These are phyloP conservation scores for Pherbina coryleti DNA, from an alignment of 2,888 invertebrate genomes.

Conservation along the genomic window DNA sequence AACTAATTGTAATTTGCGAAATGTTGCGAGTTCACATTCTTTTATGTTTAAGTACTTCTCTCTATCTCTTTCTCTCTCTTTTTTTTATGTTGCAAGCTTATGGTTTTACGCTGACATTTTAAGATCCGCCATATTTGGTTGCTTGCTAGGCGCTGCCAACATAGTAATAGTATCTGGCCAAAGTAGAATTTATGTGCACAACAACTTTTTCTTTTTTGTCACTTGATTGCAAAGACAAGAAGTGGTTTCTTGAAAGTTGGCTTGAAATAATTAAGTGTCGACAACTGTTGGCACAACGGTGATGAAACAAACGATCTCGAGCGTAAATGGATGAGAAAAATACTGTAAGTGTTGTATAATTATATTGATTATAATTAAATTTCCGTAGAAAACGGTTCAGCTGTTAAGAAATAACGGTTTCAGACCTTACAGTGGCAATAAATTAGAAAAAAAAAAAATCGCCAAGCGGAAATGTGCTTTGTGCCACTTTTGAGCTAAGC, in stretches of 20 bases:
- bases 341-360: no score
- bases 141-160: neutral
- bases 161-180: neutral
- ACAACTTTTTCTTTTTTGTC: neutral
- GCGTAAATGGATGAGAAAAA: no score
- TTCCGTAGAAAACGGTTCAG: no score
- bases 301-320: no score
- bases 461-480: no score
- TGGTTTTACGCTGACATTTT: conserved; percentile 2
- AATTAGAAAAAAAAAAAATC: no score
- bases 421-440: no score
- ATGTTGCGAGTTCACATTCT: neutral
- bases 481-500: no score
- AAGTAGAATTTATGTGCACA: neutral
- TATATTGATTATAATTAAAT: no score
- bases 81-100: neutral
- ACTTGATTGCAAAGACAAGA: neutral
- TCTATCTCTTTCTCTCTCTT: neutral
- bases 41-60: neutral
- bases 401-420: no score
- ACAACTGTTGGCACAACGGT: no score
- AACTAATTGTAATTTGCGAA: neutral
- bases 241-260: neutral
- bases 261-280: neutral
- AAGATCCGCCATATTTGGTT: neutral